Evolutionary conservation across 2,888 invertebrate genomes (phyloP), one percentile per base, ranked within the genome.

Genomic region (Mycalesis mineus): DNA sequence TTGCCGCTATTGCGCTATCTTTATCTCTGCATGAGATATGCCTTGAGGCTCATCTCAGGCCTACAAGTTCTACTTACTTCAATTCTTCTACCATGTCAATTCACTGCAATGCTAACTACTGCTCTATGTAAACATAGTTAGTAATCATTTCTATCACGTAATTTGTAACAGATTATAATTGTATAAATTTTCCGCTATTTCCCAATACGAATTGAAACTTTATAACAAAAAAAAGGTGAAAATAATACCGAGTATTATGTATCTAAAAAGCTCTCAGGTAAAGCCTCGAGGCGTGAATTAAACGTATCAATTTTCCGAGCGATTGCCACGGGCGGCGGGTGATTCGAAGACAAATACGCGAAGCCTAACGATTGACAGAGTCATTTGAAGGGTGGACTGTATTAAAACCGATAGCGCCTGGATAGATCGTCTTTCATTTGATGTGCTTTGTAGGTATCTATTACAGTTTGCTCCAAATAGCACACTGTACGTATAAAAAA

Each of bases 251-350:
- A 4, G 36, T 36, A 36, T 11, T 11, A 11, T 36, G 36, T 36
- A 40, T 9, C 39, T 13, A 41, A 33, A 42, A 52, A 52, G 42
- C 52, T 33, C 31, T 13, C 41, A 52, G 52, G 52, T 52, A 33
- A 57, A 40, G 14, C 28, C 13, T 22, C 11, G 40, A 36, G 41
- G 44, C 44, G 39, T 55, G 51, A 55, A 59, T 47, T 28, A 29
- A 55, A 55, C 41, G 51, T 47, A 59, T 51, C 40, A 55, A 51
- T 55, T 59, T 55, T 51, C 55, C 44, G 37, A 31, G 28, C 47
- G 45, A 55, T 51, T 47, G 51, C 45, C 45, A 37, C 33, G 41
- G 40, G 33, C 45, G 41, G 45, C 28, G 51, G 40, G 55, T 28
- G 49, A 41, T 51, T 55, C 36, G 40, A 41, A 50, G 33, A 51